Percentiles rank a stretch among this genome's conserved stretches.
phyloP scores from a whole-genome alignment of 64 coral and sea anemone genomes.

The Catalaphyllia jardinei region DNA sequence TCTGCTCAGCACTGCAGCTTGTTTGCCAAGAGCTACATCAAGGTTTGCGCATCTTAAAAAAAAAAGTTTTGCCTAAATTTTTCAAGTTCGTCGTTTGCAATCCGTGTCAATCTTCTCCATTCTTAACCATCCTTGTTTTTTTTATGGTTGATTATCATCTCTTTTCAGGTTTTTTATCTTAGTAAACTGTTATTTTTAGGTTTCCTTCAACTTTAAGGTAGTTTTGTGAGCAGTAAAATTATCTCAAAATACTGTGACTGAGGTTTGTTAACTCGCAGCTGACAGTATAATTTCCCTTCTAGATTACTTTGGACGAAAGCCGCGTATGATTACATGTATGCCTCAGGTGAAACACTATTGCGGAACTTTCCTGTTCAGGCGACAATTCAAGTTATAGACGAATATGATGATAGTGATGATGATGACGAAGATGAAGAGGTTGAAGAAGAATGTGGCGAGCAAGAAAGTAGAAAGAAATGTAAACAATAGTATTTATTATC shows the following conservation, averaged over 20 bases:
- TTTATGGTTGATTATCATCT: no score
- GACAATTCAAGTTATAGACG: conserved; percentile 84
- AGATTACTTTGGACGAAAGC: conserved; percentile 86
- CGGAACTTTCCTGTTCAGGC: conserved; percentile 90
- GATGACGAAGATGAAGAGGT: conserved; percentile 64
- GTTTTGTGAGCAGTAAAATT: no score
- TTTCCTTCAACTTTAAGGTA: no score
- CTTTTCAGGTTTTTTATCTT: no score
- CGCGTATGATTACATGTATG: conserved; percentile 89
- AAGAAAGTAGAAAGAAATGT: background rate
- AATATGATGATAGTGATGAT: conserved; percentile 16
- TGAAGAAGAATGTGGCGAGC: background rate
- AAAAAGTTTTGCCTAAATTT: no score
- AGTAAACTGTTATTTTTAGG: no score
- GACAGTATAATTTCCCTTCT: background rate
- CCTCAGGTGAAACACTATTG: conserved; percentile 76
- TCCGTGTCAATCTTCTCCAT: no score
- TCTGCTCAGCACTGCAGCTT: no score
- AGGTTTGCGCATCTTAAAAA: no score
- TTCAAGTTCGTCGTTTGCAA: no score
- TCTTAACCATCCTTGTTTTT: no score
- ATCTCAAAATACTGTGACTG: background rate
- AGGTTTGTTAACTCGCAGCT: background rate
- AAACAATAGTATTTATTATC: background rate
- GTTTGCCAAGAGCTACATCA: no score